Evolutionary conservation across 2,888 invertebrate genomes (phyloP), one percentile per base, ranked within the genome.

Genomic region (Oegoconia quadripuncta): DNA sequence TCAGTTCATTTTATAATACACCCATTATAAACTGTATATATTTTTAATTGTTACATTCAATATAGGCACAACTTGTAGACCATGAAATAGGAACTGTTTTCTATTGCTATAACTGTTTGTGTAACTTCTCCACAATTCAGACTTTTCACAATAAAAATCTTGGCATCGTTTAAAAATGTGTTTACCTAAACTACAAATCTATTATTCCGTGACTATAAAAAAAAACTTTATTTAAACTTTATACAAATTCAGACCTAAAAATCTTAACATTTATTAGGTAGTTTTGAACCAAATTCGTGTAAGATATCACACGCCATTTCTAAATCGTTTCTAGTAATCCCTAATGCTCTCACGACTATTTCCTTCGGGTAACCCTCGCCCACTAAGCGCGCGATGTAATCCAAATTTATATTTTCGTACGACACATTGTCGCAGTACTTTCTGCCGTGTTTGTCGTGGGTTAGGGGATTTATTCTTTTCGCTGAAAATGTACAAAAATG

Each of bases 221-320:
- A n/a, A n/a, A n/a, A n/a, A n/a, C n/a, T n/a, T n/a, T n/a, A 27
- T 9, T 30, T 26, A 33, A 28, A 22, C 11, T 29, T 9, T 25
- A 16, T 31, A 29, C 35, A 34, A 34, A 18, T 27, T 27, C 27
- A 27, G 27, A 27, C 27, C 17, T 26, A 26, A 14, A 26, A 32
- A 37, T 12, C 14, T 57, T 74, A 86, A 61, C 83, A 84, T 51
- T 83, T 82, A 56, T 74, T 78, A 45, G 78, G 67, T 54, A 80
- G 54, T 62, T 87, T 87, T 2, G 79, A 66, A n/a, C 95, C 96
- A 77, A 97, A 97, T 73, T 97, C 96, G 72, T 95, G 94, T 53
- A 97, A 84, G 67, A 97, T 97, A 74, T 97, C 97, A 83, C 97
- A 94, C 31, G 97, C 97, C 97, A 98, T 97, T 73, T 95, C 95